Base-by-base conservation (phyloP, 2,113 vertebrate genomes). In the Chaenocephalus aceratus region DNA sequence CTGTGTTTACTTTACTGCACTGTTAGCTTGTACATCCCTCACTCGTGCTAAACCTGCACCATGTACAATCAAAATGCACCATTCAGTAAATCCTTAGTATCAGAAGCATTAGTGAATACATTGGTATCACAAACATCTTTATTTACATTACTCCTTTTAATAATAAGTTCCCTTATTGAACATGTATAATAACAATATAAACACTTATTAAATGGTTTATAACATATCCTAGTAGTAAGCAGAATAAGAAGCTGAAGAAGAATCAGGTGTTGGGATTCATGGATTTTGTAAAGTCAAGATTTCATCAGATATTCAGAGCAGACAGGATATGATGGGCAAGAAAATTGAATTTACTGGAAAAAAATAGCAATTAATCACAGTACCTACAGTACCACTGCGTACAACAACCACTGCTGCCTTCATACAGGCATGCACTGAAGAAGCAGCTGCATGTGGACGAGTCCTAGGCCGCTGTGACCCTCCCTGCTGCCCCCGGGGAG, bases 401-500 rank as follows among this genome's bases (percentile, higher is more conserved):
- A 14, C 21, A 62, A 36, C 30, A 57, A n/a, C n/a, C 44, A 30
- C 62, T 54, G 66, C 72, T 62, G 56, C 23, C 46, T 58, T 26
- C 21, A 71, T 56, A 44, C 53, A 61, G 51, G 64, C 70, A 10
- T 0, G 12, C 58, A 72, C 30, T 57, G 72, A 65, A 21, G 68
- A 77, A 45, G 72, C 60, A 18, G 74, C 81, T 85, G 65, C 49
- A 72, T 76, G 80, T 79, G 79, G 53, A 76, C 2, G n/a, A 75
- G 77, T 79, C 65, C 13, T 3, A 61, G 68, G 70, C 82, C 72
- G 63, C 72, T 21, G 10, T 85, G 74, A 86, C 89, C 80, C 86
- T 84, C 26, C 67, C 64, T 88, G 81, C 83, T 63, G 78, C 80
- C 85, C 72, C 75, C 10, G 15, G 72, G 76, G 85, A 60, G 51